phyloP scores from a whole-genome alignment of 1,140 invertebrate genomes.

The Nomia melanderi region DNA sequence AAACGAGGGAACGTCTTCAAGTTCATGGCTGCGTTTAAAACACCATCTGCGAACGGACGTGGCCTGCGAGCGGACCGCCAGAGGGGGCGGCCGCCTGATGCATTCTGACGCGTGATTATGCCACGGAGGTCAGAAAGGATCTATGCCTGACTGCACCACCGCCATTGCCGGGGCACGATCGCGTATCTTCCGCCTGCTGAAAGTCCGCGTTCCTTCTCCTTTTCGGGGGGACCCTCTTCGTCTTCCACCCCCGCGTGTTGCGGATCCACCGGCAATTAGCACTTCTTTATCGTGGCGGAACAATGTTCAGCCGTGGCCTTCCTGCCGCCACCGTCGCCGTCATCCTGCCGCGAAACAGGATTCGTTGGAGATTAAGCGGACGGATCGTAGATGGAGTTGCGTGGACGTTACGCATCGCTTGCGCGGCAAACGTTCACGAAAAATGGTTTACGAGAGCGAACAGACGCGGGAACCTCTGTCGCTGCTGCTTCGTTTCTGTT shows the following conservation, averaged over 20 bases:
- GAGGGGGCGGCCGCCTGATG: constrained; percentile 53
- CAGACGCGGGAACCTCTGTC: not conserved
- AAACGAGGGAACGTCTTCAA: constrained; percentile 48
- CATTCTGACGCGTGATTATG: constrained; percentile 68
- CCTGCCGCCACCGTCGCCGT: not conserved
- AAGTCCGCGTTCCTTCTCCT: constrained; percentile 23
- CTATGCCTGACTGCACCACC: constrained; percentile 67
- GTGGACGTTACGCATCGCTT: constrained; percentile 34
- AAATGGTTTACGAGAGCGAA: constrained; percentile 7
- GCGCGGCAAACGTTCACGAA: constrained; percentile 7
- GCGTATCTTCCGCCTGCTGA: constrained; percentile 50
- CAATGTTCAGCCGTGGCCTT: constrained; percentile 17
- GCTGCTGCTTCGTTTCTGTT: not conserved
- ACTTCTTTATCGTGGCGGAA: constrained; percentile 22
- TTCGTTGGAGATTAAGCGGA: constrained; percentile 24
- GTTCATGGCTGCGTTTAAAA: constrained; percentile 62
- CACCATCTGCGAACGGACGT: constrained; percentile 61
- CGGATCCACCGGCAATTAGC: constrained; percentile 43
- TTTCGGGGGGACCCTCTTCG: constrained; percentile 18
- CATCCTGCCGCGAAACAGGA: constrained; percentile 2
- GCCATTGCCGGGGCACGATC: constrained; percentile 62
- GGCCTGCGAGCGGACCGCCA: constrained; percentile 45
- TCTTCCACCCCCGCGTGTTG: constrained; percentile 5
- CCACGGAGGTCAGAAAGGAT: constrained; percentile 67
- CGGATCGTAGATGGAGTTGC: constrained; percentile 6